phyloP scores from a whole-genome alignment of 2,797 vertebrate genomes.

The Scyliorhinus canicula region DNA sequence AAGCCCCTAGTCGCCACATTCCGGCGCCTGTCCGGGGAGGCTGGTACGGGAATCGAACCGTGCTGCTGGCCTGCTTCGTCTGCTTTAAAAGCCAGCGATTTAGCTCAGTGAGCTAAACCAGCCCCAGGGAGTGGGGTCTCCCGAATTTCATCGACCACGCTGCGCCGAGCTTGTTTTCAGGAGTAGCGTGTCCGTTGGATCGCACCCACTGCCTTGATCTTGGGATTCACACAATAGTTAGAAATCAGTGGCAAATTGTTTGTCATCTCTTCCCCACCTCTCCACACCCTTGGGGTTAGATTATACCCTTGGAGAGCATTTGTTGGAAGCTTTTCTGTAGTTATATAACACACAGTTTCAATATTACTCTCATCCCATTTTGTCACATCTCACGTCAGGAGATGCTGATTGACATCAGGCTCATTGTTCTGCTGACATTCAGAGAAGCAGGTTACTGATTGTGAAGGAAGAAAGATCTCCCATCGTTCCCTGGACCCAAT shows the following conservation, averaged over 20 bases:
- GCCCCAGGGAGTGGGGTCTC: too few species aligned
- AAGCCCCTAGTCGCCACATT: too few species aligned
- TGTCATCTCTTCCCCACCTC: background rate
- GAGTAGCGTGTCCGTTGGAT: too few species aligned
- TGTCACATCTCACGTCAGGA: too few species aligned
- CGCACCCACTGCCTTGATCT: background rate
- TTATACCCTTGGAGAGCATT: background rate
- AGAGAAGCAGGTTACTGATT: background rate
- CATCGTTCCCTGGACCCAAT: background rate
- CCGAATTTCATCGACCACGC: too few species aligned
- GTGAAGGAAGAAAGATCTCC: too few species aligned
- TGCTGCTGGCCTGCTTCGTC: too few species aligned
- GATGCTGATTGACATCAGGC: background rate
- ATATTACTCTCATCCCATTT: background rate
- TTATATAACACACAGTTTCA: background rate
- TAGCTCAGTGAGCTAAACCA: too few species aligned
- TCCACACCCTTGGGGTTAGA: background rate
- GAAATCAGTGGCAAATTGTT: background rate
- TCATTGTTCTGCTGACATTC: background rate
- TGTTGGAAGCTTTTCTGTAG: background rate
- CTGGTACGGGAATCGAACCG: too few species aligned
- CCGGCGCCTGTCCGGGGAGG: too few species aligned
- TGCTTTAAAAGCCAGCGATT: too few species aligned
- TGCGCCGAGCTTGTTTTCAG: too few species aligned
- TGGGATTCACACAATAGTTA: background rate